phyloP scores from a whole-genome alignment of 2,113 vertebrate genomes.

The Seriola dumerili region DNA sequence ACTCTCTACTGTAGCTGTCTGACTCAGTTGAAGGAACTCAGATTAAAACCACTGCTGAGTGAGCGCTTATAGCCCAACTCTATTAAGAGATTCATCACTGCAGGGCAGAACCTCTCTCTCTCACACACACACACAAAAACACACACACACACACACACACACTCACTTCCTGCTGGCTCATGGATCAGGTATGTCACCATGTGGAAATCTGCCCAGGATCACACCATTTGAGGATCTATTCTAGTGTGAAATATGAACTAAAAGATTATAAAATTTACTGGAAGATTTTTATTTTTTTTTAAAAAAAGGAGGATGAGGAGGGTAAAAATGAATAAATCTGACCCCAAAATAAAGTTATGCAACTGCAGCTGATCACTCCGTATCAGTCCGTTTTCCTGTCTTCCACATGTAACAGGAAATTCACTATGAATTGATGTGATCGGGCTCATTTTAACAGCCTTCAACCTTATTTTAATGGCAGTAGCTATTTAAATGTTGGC shows the following conservation, averaged over 20 bases:
- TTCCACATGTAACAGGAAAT: not conserved
- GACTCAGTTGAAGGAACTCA: slow-evolving; percentile 60
- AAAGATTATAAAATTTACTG: not conserved
- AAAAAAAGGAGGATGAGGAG: not conserved
- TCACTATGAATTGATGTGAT: too few relatives aligned
- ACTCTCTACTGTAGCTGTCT: slow-evolving; percentile 1
- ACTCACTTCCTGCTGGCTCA: slow-evolving; percentile 57
- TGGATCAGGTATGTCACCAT: slow-evolving; percentile 39
- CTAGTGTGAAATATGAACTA: not conserved
- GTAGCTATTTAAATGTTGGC: slow-evolving; percentile 24
- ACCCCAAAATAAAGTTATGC: slow-evolving; percentile 48
- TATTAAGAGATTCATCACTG: slow-evolving; percentile 64
- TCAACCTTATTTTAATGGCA: slow-evolving; percentile 12
- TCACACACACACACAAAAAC: slow-evolving; percentile 8
- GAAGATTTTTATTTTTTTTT: not conserved
- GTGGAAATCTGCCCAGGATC: not conserved
- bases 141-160: slow-evolving; percentile 15
- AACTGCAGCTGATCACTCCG: slow-evolving; percentile 13
- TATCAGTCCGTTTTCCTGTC: not conserved
- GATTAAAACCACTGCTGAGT: slow-evolving; percentile 73
- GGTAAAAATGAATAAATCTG: not conserved
- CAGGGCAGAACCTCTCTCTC: slow-evolving; percentile 41
- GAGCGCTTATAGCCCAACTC: slow-evolving; percentile 60
- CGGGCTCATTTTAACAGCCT: not conserved
- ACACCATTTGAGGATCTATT: slow-evolving; percentile 18